These are phyloP conservation scores for Gasterosteus nipponicus DNA, from an alignment of 2,113 vertebrate species.

Conservation along the genomic window DNA sequence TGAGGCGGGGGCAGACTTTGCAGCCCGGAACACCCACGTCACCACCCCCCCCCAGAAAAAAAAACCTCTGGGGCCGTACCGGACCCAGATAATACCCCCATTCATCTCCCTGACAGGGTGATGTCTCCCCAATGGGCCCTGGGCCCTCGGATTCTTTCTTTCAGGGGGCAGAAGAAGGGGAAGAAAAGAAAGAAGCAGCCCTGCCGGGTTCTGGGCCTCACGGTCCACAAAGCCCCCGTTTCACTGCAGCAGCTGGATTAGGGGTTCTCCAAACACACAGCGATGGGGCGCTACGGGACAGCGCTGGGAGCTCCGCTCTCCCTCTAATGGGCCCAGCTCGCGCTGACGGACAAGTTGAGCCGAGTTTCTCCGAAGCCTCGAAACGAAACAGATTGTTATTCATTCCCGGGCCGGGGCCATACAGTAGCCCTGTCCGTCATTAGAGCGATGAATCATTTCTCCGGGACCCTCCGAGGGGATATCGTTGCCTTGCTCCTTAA, in stretches of 20 bases:
- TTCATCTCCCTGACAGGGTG: constrained; percentile 63
- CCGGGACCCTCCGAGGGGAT: constrained; percentile 52
- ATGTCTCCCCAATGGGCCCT: constrained; percentile 48
- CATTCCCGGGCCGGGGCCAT: constrained; percentile 63
- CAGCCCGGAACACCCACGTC: constrained; percentile 55
- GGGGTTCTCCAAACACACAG: constrained; percentile 71
- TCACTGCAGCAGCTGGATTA: constrained; percentile 65
- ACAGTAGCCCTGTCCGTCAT: constrained; percentile 75
- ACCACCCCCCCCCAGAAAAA: constrained; percentile 24
- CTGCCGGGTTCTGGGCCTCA: constrained; percentile 53
- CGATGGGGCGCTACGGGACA: constrained; percentile 62
- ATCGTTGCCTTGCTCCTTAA: constrained; percentile 68
- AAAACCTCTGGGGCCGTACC: constrained; percentile 39
- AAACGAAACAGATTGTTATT: constrained; percentile 73
- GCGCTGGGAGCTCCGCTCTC: constrained; percentile 56
- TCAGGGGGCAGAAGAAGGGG: background rate
- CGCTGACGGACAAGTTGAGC: constrained; percentile 75
- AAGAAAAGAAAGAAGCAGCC: background rate
- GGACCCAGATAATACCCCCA: constrained; percentile 40
- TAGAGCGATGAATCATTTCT: constrained; percentile 71
- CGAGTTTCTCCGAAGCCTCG: constrained; percentile 47
- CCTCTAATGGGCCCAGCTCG: constrained; percentile 66
- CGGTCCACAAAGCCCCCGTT: constrained; percentile 56
- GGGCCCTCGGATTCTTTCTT: constrained; percentile 39
- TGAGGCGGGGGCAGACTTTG: constrained; percentile 50